These are phyloP conservation scores for Oscheius sp. DNA, from an alignment of 1,140 invertebrate species.

Conservation along the genomic window DNA sequence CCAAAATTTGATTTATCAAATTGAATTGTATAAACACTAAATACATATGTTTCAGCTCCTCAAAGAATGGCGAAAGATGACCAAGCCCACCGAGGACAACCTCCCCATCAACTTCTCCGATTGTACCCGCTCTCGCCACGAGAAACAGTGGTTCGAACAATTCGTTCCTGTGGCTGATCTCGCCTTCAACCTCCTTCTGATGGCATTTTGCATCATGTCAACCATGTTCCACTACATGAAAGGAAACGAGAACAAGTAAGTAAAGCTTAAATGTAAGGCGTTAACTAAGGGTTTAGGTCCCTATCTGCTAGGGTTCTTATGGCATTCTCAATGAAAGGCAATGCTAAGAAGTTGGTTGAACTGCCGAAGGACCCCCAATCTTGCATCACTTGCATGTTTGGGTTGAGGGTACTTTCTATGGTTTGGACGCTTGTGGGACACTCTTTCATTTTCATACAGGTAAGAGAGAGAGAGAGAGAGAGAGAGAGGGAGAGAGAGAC, in stretches of 20 bases:
- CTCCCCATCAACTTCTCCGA: slow-evolving; percentile 47
- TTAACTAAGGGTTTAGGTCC: slow-evolving; percentile 38
- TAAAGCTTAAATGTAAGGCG: too few species aligned
- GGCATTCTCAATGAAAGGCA: slow-evolving; percentile 56
- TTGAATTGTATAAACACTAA: too few species aligned
- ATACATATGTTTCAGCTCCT: slow-evolving; percentile 50
- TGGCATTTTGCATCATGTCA: slow-evolving; percentile 50
- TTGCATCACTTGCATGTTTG: slow-evolving; percentile 60
- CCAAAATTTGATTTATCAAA: too few species aligned
- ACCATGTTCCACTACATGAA: slow-evolving; percentile 52
- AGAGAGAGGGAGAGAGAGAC: too few species aligned
- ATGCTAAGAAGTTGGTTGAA: slow-evolving; percentile 52
- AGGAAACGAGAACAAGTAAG: slow-evolving; percentile 49
- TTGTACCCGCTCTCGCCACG: slow-evolving; percentile 55
- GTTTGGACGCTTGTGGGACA: slow-evolving; percentile 59
- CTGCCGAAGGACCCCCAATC: slow-evolving; percentile 59
- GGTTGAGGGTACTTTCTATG: slow-evolving; percentile 57
- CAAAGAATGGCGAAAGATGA: slow-evolving; percentile 49
- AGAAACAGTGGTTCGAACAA: slow-evolving; percentile 56
- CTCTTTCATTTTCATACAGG: slow-evolving; percentile 60
- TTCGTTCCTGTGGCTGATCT: slow-evolving; percentile 55
- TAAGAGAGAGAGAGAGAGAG: too few species aligned
- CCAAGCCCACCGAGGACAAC: slow-evolving; percentile 40
- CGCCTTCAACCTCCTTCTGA: slow-evolving; percentile 51
- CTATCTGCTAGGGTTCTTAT: slow-evolving; percentile 48